These are phyloP conservation scores for Tortricodes alternella DNA, from an alignment of 2,888 invertebrate genomes.

Conservation along the genomic window DNA sequence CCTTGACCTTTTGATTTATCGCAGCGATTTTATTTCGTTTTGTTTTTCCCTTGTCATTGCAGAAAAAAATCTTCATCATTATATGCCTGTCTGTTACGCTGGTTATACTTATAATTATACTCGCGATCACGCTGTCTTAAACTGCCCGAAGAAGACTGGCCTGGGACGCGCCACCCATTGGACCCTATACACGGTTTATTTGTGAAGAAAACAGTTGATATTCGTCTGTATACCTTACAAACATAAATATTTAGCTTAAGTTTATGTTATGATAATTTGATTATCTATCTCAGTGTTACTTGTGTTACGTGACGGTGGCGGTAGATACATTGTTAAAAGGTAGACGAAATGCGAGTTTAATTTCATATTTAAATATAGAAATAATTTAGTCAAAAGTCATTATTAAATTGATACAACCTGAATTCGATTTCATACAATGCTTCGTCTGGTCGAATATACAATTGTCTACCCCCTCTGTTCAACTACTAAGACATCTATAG, in stretches of 20 bases:
- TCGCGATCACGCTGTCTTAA: constrained; percentile 72
- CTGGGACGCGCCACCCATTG: constrained; percentile 21
- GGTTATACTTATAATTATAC: constrained; percentile 89
- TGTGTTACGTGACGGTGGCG: constrained; percentile 1
- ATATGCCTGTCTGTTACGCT: constrained; percentile 91
- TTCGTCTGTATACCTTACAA: constrained; percentile 44
- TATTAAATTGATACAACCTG: not conserved
- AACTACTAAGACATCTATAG: constrained; percentile 13
- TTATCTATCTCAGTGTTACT: constrained; percentile 1
- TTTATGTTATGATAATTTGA: not conserved
- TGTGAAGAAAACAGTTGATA: constrained; percentile 43
- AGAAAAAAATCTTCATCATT: constrained; percentile 95
- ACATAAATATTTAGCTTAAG: constrained; percentile 8
- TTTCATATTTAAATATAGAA: not conserved
- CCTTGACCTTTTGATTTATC: constrained; percentile 28
- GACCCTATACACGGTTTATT: constrained; percentile 38
- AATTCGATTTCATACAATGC: too few relatives aligned
- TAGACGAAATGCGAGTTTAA: not conserved
- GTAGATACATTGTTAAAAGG: not conserved
- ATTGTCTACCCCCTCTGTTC: constrained; percentile 8
- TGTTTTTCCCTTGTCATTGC: constrained; percentile 85
- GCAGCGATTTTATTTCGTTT: constrained; percentile 72
- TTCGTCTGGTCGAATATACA: not conserved
- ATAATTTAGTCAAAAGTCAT: too few relatives aligned
- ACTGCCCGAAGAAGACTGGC: constrained; percentile 41